Percentiles rank a stretch among this genome's conserved stretches.
These are phyloP conservation scores for Lonchura striata DNA, from an alignment of 2,113 vertebrate species.

Conservation along the genomic window DNA sequence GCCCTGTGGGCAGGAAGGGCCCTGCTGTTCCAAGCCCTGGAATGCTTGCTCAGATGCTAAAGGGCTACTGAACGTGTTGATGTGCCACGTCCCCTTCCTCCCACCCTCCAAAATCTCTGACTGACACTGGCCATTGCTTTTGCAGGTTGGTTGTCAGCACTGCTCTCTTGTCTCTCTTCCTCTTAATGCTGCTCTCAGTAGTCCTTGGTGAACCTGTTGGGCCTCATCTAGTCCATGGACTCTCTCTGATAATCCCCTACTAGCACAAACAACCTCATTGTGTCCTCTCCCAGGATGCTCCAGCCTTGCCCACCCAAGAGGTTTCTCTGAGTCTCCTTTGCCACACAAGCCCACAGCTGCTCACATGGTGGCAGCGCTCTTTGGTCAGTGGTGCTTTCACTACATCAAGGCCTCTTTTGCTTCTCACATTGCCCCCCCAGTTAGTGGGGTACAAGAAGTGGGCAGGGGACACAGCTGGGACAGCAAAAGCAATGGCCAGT, in stretches of 20 bases:
- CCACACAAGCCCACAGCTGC: neutral
- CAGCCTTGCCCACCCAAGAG: neutral
- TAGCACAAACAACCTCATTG: neutral
- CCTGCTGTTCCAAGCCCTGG: neutral
- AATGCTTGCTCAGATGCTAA: neutral
- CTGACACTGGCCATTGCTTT: neutral
- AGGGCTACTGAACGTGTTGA: rapidly evolving
- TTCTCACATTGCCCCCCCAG: neutral
- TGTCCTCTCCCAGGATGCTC: neutral
- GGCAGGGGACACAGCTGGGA: neutral
- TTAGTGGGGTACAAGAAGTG: neutral
- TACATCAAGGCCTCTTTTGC: neutral
- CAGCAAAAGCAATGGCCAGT: neutral
- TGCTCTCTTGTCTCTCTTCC: neutral
- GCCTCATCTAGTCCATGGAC: neutral
- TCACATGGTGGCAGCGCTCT: neutral
- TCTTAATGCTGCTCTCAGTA: neutral
- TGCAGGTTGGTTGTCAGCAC: neutral
- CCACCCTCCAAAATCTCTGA: neutral
- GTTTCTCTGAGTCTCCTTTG: neutral
- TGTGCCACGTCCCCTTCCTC: neutral
- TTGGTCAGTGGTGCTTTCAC: too few relatives aligned
- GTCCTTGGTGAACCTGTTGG: neutral
- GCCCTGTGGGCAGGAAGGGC: neutral
- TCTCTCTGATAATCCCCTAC: neutral